Evolutionary conservation across 2,797 vertebrate genomes (phyloP).

Genomic region (Linurgus olivaceus): DNA sequence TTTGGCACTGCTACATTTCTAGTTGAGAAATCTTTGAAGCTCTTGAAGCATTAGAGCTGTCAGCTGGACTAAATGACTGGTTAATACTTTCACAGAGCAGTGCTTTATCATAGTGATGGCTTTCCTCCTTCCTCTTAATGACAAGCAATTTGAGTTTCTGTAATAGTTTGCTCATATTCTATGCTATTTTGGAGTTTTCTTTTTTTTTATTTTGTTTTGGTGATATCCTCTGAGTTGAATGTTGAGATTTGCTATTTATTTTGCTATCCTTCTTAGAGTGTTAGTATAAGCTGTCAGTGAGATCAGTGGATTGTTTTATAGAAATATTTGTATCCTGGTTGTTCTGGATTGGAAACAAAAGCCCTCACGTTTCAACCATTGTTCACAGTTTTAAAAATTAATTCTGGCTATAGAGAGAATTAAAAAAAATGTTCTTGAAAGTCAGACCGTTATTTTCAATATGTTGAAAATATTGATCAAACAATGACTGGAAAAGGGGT

Average conservation of each 20-base stretch:
- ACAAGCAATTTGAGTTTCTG: background rate
- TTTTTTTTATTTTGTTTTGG: background rate
- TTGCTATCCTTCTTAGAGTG: background rate
- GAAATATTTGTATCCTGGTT: background rate
- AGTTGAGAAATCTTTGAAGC: background rate
- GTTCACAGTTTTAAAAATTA: background rate
- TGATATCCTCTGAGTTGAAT: background rate
- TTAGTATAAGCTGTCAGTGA: background rate
- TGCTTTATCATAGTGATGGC: background rate
- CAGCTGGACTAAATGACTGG: background rate
- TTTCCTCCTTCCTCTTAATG: background rate
- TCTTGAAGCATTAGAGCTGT: constrained; percentile 2
- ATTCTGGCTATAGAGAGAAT: background rate
- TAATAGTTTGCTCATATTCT: background rate
- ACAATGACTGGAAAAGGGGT: background rate
- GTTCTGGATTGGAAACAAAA: background rate
- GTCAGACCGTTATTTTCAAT: background rate
- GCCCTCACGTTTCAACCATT: background rate
- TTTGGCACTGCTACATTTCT: background rate
- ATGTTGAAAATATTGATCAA: background rate
- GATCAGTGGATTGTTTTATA: background rate
- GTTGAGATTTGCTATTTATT: background rate
- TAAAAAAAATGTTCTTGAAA: background rate
- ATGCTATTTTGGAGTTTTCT: background rate
- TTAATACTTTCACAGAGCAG: background rate